Evolutionary conservation across 2,888 invertebrate genomes (phyloP).

Genomic region (Caenorhabditis sp.): DNA sequence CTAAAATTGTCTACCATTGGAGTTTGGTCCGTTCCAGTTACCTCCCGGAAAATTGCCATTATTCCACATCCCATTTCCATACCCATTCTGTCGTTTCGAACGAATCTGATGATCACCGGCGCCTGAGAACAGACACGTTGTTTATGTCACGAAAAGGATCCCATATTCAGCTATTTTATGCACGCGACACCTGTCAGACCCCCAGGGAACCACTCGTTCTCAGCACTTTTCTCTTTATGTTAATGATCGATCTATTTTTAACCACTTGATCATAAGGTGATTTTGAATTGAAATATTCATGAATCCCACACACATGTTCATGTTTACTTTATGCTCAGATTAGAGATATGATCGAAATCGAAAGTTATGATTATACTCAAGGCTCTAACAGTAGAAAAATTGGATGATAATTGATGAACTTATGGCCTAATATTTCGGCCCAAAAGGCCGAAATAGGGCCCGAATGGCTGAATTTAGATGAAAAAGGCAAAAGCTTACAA

Average conservation of each 20-base stretch:
- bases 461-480: too few species aligned
- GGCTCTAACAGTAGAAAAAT: constrained; percentile 73
- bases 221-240: constrained; percentile 26
- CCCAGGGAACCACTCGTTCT: not conserved
- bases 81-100: constrained; percentile 35
- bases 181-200: constrained; percentile 8
- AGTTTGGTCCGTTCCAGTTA: constrained; percentile 45
- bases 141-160: too few species aligned
- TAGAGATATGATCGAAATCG: too few species aligned
- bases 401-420: constrained; percentile 72
- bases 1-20: constrained; percentile 18
- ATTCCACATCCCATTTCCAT: constrained; percentile 40
- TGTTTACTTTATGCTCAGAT: too few species aligned
- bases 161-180: not conserved
- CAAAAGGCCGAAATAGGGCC: too few species aligned
- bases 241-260: constrained; percentile 47
- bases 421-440: too few species aligned
- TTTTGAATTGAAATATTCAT: constrained; percentile 38
- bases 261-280: not conserved
- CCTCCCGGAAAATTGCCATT: constrained; percentile 41
- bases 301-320: too few species aligned
- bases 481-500: too few species aligned
- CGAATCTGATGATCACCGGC: constrained; percentile 8
- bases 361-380: constrained; percentile 74
- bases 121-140: constrained; percentile 2